Evolutionary conservation across 35 echinoderm and acorn worm genomes (phyloP), one percentile per base, ranked within the genome.

Genomic region (Apostichopus californicus): DNA sequence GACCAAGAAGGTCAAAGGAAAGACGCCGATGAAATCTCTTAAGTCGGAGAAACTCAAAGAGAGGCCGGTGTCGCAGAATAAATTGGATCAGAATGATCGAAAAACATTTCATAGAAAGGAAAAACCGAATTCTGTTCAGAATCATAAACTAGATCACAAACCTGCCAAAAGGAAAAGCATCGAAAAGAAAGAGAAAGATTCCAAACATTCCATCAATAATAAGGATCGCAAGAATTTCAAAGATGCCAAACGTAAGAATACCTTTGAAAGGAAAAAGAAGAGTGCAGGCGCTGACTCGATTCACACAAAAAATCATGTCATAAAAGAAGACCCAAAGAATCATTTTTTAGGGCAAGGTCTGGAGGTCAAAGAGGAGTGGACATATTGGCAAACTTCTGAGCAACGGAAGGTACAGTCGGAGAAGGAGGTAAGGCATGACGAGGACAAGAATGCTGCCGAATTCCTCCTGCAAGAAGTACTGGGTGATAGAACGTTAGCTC

Each of bases 321-420:
- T 89, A 68, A 89, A 89, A 89, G 57, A 89, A 89, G 86, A 89
- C 20, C 57, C 71, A 18, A 89, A 89, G 63, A 18, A 72, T 89
- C 86, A 89, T 89, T 89, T 89, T 89, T 89, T 89, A 89, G 86
- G 86, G n/a, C 61, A 66, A 89, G 86, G 86, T 89, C 86, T 89
- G 86, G 86, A 89, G 86, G 86, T 89, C 86, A 89, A 73, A 89
- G 86, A 89, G 86, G 86, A 89, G 86, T 89, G 86, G 86, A 89
- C 86, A 89, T 89, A 89, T 55, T 89, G 86, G 86, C 86, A 89
- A 73, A 89, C 86, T 89, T 89, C 86, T 89, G 86, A 89, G 11
- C 86, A 89, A 72, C 20, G 86, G 86, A 89, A 89, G 63, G 57
- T 89, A 57, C 86, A 89, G 86, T 89, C 86, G 22, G 86, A 89